Conservation (phyloP, 2,113 vertebrate species). For the Excalfactoria chinensis region DNA sequence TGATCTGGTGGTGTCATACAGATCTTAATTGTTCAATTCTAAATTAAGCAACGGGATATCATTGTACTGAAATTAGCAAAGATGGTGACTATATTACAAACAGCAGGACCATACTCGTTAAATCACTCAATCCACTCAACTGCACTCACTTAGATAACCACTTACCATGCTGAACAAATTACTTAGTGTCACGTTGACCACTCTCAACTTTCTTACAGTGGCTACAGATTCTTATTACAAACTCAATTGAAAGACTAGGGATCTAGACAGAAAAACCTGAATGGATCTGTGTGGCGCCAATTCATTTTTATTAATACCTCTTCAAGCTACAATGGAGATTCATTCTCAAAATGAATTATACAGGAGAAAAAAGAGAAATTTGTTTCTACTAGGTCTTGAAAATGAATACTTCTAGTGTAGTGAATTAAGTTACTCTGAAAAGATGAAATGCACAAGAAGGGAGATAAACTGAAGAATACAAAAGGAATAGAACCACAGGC, state of each 20-base stretch:
- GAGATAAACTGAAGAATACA: not conserved
- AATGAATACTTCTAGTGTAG: not conserved
- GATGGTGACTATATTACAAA: not conserved
- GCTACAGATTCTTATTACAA: not conserved
- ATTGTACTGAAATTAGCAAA: not conserved
- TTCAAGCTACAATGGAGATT: not conserved
- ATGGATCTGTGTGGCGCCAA: not conserved
- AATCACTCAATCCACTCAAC: not conserved
- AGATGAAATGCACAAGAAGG: not conserved
- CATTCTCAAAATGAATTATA: not conserved
- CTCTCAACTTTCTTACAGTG: not conserved
- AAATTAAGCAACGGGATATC: not conserved
- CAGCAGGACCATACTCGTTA: not conserved
- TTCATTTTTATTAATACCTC: not conserved
- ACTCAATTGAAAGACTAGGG: not conserved
- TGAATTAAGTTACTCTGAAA: accelerated
- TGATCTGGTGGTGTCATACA: accelerated
- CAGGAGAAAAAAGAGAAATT: not conserved
- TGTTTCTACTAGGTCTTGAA: not conserved
- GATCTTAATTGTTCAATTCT: not conserved
- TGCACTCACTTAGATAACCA: not conserved
- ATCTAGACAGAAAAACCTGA: not conserved
- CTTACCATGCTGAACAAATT: not conserved
- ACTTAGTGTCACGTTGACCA: not conserved
- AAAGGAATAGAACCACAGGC: not conserved